Conservation (phyloP, 2,888 invertebrate genomes). For the Nematopogon swammerdamellus region DNA sequence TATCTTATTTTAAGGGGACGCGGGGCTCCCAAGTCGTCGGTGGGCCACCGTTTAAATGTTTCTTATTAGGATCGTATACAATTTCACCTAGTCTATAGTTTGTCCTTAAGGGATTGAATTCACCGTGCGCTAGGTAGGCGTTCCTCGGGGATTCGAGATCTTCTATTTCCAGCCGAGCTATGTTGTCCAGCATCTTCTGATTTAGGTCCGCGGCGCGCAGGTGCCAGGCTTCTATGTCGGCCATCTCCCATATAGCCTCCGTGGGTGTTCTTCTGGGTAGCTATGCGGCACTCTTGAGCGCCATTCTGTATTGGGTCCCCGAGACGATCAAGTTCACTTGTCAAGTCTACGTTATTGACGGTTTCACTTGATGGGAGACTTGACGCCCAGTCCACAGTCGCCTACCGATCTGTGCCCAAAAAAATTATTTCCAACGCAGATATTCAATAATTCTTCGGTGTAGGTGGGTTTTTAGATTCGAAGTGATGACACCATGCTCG, state of each 20-base stretch:
- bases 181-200: not conserved
- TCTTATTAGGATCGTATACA: not conserved
- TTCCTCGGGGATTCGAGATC: not conserved
- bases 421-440: no score
- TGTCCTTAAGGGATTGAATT: not conserved
- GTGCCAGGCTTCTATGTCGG: conserved; percentile 2
- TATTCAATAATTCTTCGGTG: no score
- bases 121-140: conserved; percentile 1
- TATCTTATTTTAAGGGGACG: not conserved
- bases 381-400: no score
- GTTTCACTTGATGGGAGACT: no score
- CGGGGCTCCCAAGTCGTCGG: not conserved
- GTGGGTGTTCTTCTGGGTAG: conserved; percentile 1
- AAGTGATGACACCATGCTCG: no score
- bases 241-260: conserved; percentile 1
- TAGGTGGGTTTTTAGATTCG: no score
- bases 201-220: conserved; percentile 1
- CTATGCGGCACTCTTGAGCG: not conserved
- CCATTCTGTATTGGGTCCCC: conserved; percentile 1
- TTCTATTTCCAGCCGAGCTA: not conserved
- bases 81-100: not conserved
- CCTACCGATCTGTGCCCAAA: no score
- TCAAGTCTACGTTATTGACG: no score
- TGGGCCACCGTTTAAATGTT: not conserved
- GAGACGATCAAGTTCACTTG: no score